Evolutionary conservation across 2,113 vertebrate species (phyloP).

Genomic region (Pelusios castaneus): DNA sequence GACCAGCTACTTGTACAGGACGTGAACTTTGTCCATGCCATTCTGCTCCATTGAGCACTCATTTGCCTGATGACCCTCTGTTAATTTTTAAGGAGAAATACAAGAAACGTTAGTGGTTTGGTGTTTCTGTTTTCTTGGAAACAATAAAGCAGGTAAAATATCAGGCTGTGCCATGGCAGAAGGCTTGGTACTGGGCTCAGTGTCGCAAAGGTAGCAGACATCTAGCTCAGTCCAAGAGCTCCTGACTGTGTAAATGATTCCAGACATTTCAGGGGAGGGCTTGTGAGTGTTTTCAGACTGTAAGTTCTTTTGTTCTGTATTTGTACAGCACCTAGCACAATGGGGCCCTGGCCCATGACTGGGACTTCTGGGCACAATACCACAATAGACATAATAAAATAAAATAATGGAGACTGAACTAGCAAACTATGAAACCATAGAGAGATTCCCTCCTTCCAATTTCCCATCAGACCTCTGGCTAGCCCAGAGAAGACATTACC

Average conservation of each 20-base stretch:
- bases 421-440: not conserved
- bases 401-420: not conserved
- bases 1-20: not conserved
- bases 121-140: slow-evolving; percentile 50
- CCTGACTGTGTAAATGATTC: not conserved
- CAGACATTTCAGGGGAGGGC: not conserved
- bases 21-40: slow-evolving; percentile 19
- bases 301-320: not conserved
- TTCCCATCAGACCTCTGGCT: not conserved
- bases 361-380: not conserved
- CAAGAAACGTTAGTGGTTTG: slow-evolving; percentile 51
- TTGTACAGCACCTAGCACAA: not conserved
- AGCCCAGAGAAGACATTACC: not conserved
- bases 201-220: not conserved
- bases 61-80: not conserved
- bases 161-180: not conserved
- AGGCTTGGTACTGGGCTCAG: not conserved
- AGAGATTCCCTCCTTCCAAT: not conserved
- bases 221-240: not conserved
- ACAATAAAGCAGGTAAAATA: not conserved
- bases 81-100: slow-evolving; percentile 43
- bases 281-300: not conserved
- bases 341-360: not conserved
- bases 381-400: not conserved
- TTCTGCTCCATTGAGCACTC: slow-evolving; percentile 42